phyloP scores from a whole-genome alignment of 2,888 invertebrate genomes.

The Schrankia costaestrigalis region DNA sequence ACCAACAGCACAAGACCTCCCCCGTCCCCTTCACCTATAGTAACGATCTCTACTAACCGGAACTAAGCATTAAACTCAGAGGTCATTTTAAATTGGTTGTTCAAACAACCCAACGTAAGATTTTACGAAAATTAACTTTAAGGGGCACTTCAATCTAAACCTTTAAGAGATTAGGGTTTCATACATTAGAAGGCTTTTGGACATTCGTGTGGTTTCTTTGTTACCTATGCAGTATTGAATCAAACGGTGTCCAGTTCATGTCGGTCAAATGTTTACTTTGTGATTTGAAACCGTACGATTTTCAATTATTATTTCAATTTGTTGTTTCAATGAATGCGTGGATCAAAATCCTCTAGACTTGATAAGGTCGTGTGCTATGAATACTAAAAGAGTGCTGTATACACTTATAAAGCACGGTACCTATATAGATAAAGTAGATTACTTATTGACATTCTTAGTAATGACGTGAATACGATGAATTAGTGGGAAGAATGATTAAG shows the following conservation, averaged over 20 bases:
- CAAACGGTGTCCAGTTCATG: conserved; percentile 13
- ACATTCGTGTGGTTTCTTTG: conserved; percentile 47
- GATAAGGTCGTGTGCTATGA: too few relatives aligned
- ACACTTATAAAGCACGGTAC: too few relatives aligned
- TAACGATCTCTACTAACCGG: conserved; percentile 15
- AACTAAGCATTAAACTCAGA: conserved; percentile 18
- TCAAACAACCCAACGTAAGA: conserved; percentile 61
- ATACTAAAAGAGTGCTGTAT: too few relatives aligned
- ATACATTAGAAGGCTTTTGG: conserved; percentile 46
- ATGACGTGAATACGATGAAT: too few relatives aligned
- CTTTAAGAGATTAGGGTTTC: conserved; percentile 66
- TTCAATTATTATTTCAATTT: conserved; percentile 27
- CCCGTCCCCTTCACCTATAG: conserved; percentile 26
- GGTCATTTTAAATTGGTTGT: conserved; percentile 35
- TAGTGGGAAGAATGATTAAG: too few relatives aligned
- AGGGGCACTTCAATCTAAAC: conserved; percentile 69
- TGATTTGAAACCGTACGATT: conserved; percentile 8
- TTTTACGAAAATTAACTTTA: conserved; percentile 77
- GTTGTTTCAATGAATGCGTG: conserved; percentile 1
- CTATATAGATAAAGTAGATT: too few relatives aligned
- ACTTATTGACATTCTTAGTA: too few relatives aligned
- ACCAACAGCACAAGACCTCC: conserved; percentile 44
- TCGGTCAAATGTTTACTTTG: neutral
- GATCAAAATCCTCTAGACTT: neutral
- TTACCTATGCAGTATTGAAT: conserved; percentile 28